Evolutionary conservation across 2,888 invertebrate genomes (phyloP), one percentile per base, ranked within the genome.

Genomic region (Rhagium mordax): DNA sequence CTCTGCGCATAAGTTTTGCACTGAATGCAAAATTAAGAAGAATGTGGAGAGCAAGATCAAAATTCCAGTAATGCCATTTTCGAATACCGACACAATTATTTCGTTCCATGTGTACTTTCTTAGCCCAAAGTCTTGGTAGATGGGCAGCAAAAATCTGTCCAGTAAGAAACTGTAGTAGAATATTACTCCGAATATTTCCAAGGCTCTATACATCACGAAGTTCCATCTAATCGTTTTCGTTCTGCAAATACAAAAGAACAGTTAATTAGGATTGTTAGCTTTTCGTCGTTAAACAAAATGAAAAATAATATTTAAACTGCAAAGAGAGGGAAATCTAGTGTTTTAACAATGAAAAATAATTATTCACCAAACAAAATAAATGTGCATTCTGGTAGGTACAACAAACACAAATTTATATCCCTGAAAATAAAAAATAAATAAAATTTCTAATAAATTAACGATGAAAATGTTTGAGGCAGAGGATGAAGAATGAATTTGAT

Each of bases 1-100:
- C 87, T 99, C 98, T 0, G 97, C 95, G 83, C 94, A 96, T 18
- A 95, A 94, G 87, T 98, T 99, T 83, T 95, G 90, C 96, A 97
- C 98, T 1, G 95, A 92, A 84, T 99, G 98, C 3, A 98, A 89
- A 2, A 98, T 89, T 75, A 95, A 92, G 88, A 96, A 98, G 88
- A 98, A 98, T 3, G 71, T 74, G 0, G 78, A 55, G 1, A 86
- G 65, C 15, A 81, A 70, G 0, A 93, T 89, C 59, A 95, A 88
- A 0, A 94, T 90, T 0, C 93, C 94, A 0, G 96, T 95, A 71
- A 96, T 88, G 83, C 94, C 91, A 85, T 94, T 93, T 29, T 92
- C 92, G 82, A 96, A 94, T 1, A 91, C 91, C 15, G 78, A 69
- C 0, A 92, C 87, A 1, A 91, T 87, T 3, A 93, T 84, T 18